Conservation (phyloP, 2,888 invertebrate species). For the Limnephilus lunatus region DNA sequence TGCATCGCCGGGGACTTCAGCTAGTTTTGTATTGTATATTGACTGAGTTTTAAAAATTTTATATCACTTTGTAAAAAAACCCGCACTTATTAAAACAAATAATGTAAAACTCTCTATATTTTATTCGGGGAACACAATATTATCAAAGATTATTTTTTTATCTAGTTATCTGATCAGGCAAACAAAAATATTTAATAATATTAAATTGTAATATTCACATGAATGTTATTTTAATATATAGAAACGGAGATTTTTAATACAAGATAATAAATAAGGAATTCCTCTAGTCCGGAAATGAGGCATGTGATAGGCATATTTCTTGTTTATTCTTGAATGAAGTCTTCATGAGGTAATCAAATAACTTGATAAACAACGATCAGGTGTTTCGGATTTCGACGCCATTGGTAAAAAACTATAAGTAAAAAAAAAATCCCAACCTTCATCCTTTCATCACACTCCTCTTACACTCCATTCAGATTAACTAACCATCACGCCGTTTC, state of each 20-base stretch:
- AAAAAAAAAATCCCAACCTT: too few relatives aligned
- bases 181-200: background rate
- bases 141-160: background rate
- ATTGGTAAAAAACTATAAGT: too few relatives aligned
- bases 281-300: constrained; percentile 2
- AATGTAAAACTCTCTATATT: background rate
- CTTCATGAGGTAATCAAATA: background rate
- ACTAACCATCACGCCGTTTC: too few relatives aligned
- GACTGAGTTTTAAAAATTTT: too few relatives aligned
- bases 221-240: background rate
- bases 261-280: background rate
- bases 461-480: too few relatives aligned
- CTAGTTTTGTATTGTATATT: too few relatives aligned
- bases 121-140: constrained; percentile 18
- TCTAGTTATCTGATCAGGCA: background rate
- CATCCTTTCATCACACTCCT: too few relatives aligned
- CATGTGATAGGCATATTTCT: background rate
- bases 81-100: too few relatives aligned
- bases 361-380: background rate
- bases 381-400: background rate
- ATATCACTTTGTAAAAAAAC: too few relatives aligned
- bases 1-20: too few relatives aligned
- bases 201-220: background rate
- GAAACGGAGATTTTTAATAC: background rate
- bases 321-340: background rate